phyloP scores from a whole-genome alignment of 2,113 vertebrate species.

The Dendrocopos noguchii region DNA sequence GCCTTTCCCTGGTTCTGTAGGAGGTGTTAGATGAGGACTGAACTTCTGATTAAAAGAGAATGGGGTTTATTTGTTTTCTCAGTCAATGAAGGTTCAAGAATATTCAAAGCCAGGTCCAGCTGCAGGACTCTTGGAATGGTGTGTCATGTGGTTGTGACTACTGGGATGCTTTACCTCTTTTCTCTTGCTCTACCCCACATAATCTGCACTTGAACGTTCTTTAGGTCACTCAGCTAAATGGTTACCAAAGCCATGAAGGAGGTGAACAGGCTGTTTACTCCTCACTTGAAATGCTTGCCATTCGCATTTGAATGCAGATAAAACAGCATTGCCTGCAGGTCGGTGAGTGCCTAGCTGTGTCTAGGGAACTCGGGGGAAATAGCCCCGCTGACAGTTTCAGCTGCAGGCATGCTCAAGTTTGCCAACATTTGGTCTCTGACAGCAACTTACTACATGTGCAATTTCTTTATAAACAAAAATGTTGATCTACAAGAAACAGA shows the following conservation, averaged over 20 bases:
- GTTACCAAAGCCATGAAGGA: constrained; percentile 20
- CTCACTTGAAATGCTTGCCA: background rate
- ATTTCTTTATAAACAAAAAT: background rate
- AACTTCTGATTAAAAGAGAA: background rate
- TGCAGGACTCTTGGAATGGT: background rate
- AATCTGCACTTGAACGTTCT: background rate
- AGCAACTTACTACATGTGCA: background rate
- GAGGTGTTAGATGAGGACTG: background rate
- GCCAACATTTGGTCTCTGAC: background rate
- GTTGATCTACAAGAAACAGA: background rate
- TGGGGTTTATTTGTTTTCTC: background rate
- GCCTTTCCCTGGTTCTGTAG: background rate
- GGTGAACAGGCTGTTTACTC: constrained; percentile 24
- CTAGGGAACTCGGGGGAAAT: background rate
- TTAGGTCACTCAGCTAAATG: constrained; percentile 7
- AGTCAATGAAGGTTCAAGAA: background rate
- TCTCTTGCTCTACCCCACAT: background rate
- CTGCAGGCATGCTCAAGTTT: background rate
- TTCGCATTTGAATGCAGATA: constrained; percentile 1
- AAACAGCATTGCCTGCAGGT: background rate
- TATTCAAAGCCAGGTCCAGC: background rate
- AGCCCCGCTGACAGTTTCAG: background rate
- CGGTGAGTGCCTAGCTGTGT: background rate
- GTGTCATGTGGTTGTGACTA: background rate
- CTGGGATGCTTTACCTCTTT: background rate